Evolutionary conservation across 2,113 vertebrate species (phyloP).

Genomic region (Platysteira castanea): DNA sequence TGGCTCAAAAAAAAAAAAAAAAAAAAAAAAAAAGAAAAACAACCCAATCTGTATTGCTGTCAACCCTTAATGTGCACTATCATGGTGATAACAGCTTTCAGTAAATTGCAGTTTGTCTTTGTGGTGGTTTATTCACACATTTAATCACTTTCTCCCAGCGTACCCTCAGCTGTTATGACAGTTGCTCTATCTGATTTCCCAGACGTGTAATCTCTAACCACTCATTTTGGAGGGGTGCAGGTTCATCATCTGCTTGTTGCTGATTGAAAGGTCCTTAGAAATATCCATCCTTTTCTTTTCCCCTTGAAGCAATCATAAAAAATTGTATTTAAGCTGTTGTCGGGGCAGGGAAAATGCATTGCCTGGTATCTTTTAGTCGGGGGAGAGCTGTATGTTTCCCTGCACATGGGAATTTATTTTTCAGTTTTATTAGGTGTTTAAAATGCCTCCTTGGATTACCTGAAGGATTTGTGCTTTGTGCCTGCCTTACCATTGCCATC

Average conservation of each 20-base stretch:
- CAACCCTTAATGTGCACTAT: neutral
- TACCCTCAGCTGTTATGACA: neutral
- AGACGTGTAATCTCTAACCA: neutral
- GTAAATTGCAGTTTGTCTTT: slow-evolving; percentile 21
- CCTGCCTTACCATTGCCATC: neutral
- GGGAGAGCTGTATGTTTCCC: neutral
- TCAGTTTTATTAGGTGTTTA: neutral
- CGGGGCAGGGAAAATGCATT: neutral
- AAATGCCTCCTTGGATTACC: neutral
- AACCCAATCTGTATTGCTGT: neutral
- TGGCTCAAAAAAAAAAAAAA: neutral
- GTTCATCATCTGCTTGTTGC: neutral
- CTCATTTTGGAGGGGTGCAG: neutral
- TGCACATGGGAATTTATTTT: neutral
- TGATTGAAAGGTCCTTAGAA: neutral
- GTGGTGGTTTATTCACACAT: slow-evolving; percentile 4
- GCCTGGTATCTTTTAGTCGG: neutral
- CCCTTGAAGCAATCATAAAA: neutral
- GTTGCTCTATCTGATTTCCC: neutral
- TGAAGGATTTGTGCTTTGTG: neutral
- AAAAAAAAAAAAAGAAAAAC: neutral
- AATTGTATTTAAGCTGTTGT: neutral
- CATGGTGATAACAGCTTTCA: neutral
- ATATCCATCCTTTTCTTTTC: neutral
- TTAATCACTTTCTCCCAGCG: neutral